These are phyloP conservation scores for Oncorhynchus masou DNA, from an alignment of 2,113 vertebrate genomes.

Conservation along the genomic window DNA sequence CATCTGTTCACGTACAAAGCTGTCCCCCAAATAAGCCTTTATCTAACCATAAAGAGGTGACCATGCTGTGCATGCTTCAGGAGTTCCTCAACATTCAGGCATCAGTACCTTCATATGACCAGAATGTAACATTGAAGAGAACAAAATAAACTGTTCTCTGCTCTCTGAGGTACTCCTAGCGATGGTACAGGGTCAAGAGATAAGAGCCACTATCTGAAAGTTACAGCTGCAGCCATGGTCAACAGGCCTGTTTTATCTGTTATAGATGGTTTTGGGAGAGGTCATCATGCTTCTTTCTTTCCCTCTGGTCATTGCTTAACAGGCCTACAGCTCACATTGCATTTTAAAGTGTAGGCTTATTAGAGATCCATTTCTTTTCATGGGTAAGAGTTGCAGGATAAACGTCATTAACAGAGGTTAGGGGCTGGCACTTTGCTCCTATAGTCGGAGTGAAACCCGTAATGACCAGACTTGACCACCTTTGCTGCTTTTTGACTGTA, in stretches of 20 bases:
- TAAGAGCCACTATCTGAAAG: conserved; percentile 40
- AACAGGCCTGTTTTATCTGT: conserved; percentile 62
- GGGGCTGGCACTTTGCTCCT: background rate
- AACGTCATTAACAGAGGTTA: background rate
- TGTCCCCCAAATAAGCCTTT: conserved; percentile 13
- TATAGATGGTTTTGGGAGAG: conserved; percentile 62
- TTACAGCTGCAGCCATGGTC: conserved; percentile 56
- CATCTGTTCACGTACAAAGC: conserved; percentile 9
- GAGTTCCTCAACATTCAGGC: conserved; percentile 6
- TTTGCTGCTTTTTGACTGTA: background rate
- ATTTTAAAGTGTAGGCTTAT: conserved; percentile 45
- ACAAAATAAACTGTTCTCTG: conserved; percentile 17
- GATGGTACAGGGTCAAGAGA: conserved; percentile 46
- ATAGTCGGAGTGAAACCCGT: background rate
- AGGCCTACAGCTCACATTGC: conserved; percentile 6
- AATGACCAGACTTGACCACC: conserved; percentile 17
- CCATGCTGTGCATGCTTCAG: conserved; percentile 2
- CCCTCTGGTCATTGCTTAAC: background rate
- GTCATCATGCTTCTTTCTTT: conserved; percentile 3
- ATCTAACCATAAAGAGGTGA: conserved; percentile 34
- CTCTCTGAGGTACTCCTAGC: conserved; percentile 24
- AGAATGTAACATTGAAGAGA: background rate
- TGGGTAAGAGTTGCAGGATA: too few relatives aligned
- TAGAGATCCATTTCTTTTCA: conserved; percentile 8
- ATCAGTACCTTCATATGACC: background rate